Evolutionary conservation across 2,113 vertebrate genomes (phyloP).

Genomic region (Seriola aureovittata): DNA sequence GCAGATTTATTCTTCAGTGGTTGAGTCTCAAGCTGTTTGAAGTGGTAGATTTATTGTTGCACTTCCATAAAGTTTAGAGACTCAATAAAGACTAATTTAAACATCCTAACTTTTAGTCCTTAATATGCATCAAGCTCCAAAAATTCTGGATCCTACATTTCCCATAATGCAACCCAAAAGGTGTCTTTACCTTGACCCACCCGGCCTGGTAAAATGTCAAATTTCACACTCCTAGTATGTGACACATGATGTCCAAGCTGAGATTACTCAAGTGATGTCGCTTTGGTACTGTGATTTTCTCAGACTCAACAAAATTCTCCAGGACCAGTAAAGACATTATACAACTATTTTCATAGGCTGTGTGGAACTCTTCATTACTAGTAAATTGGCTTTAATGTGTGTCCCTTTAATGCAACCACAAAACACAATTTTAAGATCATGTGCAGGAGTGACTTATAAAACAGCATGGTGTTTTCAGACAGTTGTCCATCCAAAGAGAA

Average conservation of each 20-base stretch:
- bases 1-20: constrained; percentile 21
- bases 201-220: not conserved
- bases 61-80: constrained; percentile 7
- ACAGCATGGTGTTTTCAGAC: not conserved
- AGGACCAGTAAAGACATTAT: not conserved
- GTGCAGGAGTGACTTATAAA: constrained; percentile 4
- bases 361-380: not conserved
- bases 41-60: not conserved
- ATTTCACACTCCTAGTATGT: not conserved
- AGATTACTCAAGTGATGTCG: not conserved
- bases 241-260: not conserved
- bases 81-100: not conserved
- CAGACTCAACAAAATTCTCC: not conserved
- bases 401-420: not conserved
- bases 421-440: not conserved
- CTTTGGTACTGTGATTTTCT: not conserved
- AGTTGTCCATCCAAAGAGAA: constrained; percentile 26
- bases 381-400: not conserved
- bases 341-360: not conserved
- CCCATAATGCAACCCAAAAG: not conserved
- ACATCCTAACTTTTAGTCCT: constrained; percentile 7
- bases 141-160: constrained; percentile 23
- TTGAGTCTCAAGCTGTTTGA: constrained; percentile 24
- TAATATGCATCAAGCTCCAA: not conserved
- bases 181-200: not conserved